Percentiles rank a stretch among this genome's conserved stretches.
These are phyloP conservation scores for Euthynnus affinis DNA, from an alignment of 2,797 vertebrate genomes.

Conservation along the genomic window DNA sequence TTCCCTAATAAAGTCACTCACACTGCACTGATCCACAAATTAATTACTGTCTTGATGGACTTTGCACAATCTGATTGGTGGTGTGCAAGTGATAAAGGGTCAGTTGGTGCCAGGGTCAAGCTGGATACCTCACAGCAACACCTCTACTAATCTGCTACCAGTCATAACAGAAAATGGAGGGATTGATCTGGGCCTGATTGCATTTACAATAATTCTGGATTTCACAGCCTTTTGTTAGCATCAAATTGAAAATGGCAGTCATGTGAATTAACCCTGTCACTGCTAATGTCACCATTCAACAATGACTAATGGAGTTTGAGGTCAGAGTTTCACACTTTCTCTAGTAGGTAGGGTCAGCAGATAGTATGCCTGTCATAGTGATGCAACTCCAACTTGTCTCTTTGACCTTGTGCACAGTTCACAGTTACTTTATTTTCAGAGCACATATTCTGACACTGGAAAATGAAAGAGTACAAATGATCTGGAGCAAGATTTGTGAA, in stretches of 20 bases:
- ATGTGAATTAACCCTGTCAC: slow-evolving; percentile 64
- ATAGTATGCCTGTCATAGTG: slow-evolving; percentile 33
- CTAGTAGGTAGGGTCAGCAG: slow-evolving; percentile 26
- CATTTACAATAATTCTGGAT: slow-evolving; percentile 60
- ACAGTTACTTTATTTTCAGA: slow-evolving; percentile 7
- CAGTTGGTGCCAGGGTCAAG: slow-evolving; percentile 43
- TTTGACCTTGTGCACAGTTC: slow-evolving; percentile 60
- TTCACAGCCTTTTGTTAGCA: slow-evolving; percentile 57
- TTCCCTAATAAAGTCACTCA: slow-evolving; percentile 60
- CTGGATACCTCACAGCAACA: slow-evolving; percentile 35
- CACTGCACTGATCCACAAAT: slow-evolving; percentile 59
- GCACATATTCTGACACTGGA: not conserved
- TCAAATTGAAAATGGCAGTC: slow-evolving; percentile 60
- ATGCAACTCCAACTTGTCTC: slow-evolving; percentile 34
- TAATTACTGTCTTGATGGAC: slow-evolving; percentile 73
- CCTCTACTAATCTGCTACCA: slow-evolving; percentile 48
- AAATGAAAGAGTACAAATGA: slow-evolving; percentile 8
- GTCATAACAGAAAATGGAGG: slow-evolving; percentile 67
- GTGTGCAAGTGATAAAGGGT: slow-evolving; percentile 50
- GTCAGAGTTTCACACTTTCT: slow-evolving; percentile 39
- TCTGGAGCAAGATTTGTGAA: not conserved
- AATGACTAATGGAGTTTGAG: slow-evolving; percentile 56
- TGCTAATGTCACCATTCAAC: slow-evolving; percentile 41
- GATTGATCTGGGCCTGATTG: slow-evolving; percentile 66
- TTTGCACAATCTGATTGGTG: slow-evolving; percentile 63